phyloP scores from a whole-genome alignment of 2,888 invertebrate genomes.

The Uloborus plumipes region DNA sequence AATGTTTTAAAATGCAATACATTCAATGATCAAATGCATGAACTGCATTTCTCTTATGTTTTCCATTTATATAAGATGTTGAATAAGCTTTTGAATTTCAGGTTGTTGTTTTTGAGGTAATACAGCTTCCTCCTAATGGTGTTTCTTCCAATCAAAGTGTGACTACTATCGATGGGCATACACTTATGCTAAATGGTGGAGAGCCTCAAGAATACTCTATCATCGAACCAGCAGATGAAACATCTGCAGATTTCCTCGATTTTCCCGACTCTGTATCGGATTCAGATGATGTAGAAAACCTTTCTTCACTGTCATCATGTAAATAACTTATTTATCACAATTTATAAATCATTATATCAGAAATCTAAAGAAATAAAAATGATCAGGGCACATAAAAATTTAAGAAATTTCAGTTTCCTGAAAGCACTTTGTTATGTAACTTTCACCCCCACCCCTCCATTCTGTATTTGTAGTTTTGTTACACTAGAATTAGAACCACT shows the following conservation, averaged over 20 bases:
- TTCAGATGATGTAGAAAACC: slow-evolving; percentile 24
- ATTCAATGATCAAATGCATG: too few relatives aligned
- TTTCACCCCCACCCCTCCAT: too few relatives aligned
- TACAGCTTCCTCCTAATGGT: slow-evolving; percentile 76
- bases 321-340: neutral
- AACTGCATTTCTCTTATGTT: too few relatives aligned
- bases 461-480: too few relatives aligned
- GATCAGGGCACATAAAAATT: too few relatives aligned
- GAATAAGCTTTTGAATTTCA: slow-evolving; percentile 71
- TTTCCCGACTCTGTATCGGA: slow-evolving; percentile 6
- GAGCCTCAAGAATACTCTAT: slow-evolving; percentile 42
- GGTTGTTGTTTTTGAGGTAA: slow-evolving; percentile 91
- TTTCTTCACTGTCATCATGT: slow-evolving; percentile 15
- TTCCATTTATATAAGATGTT: neutral
- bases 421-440: too few relatives aligned
- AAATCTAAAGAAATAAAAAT: too few relatives aligned
- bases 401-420: too few relatives aligned
- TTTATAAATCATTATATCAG: too few relatives aligned
- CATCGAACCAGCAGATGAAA: slow-evolving; percentile 34
- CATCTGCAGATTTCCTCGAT: slow-evolving; percentile 7
- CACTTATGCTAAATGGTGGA: slow-evolving; percentile 19
- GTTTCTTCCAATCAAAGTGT: slow-evolving; percentile 72
- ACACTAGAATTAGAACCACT: too few relatives aligned
- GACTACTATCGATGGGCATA: slow-evolving; percentile 73
- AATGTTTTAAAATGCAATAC: too few relatives aligned